phyloP scores from a whole-genome alignment of 2,888 invertebrate species.

The Drosophila monieri region DNA sequence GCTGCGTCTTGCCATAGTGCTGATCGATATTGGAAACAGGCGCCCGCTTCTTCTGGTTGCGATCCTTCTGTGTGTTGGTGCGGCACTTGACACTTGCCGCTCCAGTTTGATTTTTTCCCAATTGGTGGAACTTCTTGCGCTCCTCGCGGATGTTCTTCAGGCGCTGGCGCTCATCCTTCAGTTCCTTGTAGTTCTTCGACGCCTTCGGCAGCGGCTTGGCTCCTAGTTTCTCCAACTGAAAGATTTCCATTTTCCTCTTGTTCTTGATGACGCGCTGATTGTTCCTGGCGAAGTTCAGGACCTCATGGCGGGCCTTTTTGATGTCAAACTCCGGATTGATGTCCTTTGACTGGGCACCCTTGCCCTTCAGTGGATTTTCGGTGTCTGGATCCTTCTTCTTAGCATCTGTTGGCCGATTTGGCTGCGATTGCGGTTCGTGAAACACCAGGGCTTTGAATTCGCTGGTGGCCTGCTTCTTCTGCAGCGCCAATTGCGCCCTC shows the following conservation, averaged over 20 bases:
- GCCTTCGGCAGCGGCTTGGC: slow-evolving; percentile 91
- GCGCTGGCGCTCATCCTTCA: slow-evolving; percentile 87
- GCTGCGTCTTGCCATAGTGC: slow-evolving; percentile 82
- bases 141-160: slow-evolving; percentile 85
- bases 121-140: slow-evolving; percentile 85
- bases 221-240: slow-evolving; percentile 90
- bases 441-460: slow-evolving; percentile 79
- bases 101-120: slow-evolving; percentile 87
- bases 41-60: slow-evolving; percentile 84
- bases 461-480: slow-evolving; percentile 45
- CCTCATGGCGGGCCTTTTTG: slow-evolving; percentile 91
- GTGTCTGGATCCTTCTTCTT: neutral
- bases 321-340: slow-evolving; percentile 87
- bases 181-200: slow-evolving; percentile 89
- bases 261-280: slow-evolving; percentile 88
- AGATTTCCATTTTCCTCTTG: slow-evolving; percentile 91
- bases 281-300: slow-evolving; percentile 92
- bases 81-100: slow-evolving; percentile 85
- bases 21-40: slow-evolving; percentile 84
- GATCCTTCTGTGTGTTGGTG: slow-evolving; percentile 77
- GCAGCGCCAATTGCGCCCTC: slow-evolving; percentile 77
- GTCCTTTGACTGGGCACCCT: neutral
- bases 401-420: neutral
- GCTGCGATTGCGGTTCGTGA: slow-evolving; percentile 63
- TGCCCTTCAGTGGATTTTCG: neutral